Evolutionary conservation across 2,797 vertebrate species (phyloP).

Genomic region (Chaunax sp.): DNA sequence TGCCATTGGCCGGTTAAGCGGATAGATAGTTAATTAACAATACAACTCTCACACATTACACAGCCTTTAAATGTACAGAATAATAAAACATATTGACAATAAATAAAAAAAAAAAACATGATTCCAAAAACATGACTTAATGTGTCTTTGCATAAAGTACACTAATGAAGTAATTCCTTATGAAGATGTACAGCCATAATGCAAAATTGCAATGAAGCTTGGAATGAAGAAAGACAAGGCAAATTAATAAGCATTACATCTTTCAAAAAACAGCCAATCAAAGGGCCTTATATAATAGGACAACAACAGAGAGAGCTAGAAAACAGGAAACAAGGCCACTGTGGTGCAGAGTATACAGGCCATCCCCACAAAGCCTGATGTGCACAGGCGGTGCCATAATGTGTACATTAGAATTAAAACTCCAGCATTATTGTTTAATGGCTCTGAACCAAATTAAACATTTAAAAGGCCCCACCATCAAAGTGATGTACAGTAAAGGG

Average conservation of each 20-base stretch:
- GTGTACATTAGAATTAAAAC: constrained; percentile 71
- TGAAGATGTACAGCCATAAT: constrained; percentile 1
- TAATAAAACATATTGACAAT: too few species aligned
- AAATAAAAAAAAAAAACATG: too few species aligned
- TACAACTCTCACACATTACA: too few species aligned
- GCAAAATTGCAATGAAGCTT: background rate
- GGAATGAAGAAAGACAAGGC: background rate
- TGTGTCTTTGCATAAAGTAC: too few species aligned
- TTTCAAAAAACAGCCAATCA: background rate
- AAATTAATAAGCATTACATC: background rate
- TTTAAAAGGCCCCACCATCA: constrained; percentile 73
- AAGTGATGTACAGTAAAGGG: constrained; percentile 70
- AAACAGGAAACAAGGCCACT: constrained; percentile 35
- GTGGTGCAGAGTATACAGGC: constrained; percentile 31
- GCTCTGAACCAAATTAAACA: constrained; percentile 73
- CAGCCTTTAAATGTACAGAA: too few species aligned
- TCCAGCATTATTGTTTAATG: constrained; percentile 74
- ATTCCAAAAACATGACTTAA: too few species aligned
- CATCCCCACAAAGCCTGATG: constrained; percentile 22
- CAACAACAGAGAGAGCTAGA: constrained; percentile 1
- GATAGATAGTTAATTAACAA: too few species aligned
- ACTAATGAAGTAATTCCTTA: too few species aligned
- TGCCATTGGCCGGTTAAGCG: too few species aligned
- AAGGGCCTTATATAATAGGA: background rate
- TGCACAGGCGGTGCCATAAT: constrained; percentile 49